phyloP scores from a whole-genome alignment of 2,113 vertebrate species.

The Perognathus longimembris region DNA sequence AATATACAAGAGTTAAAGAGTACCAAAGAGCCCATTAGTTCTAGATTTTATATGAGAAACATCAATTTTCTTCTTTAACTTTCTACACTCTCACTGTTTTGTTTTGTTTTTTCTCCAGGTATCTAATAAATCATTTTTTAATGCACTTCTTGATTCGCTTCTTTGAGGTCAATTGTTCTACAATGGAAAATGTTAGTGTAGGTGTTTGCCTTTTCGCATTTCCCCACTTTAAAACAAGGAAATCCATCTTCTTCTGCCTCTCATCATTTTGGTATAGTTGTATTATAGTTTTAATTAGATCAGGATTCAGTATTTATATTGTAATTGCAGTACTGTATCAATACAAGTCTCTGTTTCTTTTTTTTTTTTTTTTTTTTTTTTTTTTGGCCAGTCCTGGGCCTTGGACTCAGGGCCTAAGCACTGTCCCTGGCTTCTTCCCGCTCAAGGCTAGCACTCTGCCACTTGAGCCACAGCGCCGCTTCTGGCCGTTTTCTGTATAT shows the following conservation, averaged over 20 bases:
- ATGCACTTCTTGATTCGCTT: neutral
- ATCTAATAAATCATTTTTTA: neutral
- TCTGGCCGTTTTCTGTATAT: too few species aligned
- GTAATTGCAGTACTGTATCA: neutral
- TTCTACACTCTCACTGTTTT: neutral
- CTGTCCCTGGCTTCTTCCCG: too few species aligned
- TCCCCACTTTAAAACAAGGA: neutral
- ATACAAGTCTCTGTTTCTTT: neutral
- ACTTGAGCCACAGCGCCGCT: too few species aligned
- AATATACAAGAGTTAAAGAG: neutral
- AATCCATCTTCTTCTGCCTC: neutral
- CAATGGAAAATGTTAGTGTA: neutral
- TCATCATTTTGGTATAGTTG: neutral
- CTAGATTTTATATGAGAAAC: neutral
- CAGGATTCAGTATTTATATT: neutral
- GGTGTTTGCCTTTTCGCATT: neutral
- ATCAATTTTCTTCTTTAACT: neutral
- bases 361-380: too few species aligned
- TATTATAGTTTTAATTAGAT: neutral
- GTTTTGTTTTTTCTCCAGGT: constrained; percentile 3
- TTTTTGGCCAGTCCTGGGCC: too few species aligned
- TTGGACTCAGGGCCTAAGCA: too few species aligned
- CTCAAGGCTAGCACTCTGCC: too few species aligned
- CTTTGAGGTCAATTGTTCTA: neutral
- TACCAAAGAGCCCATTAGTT: neutral